A percentile compares a stretch with the other conserved stretches of the same genome.
phyloP scores from a whole-genome alignment of 2,888 invertebrate species.

The Sminthurides aquaticus region DNA sequence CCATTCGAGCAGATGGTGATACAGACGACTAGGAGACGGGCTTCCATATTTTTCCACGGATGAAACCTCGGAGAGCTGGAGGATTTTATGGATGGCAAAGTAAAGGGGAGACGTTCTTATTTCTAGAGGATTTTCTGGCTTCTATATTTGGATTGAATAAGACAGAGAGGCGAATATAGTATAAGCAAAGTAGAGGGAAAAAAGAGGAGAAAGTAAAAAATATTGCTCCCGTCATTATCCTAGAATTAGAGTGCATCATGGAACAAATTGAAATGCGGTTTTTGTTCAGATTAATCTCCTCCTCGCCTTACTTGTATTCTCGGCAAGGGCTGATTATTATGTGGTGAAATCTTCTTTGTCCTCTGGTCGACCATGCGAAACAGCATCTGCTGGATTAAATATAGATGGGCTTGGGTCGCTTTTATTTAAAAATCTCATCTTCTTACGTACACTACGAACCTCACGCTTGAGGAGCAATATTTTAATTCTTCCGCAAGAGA shows the following conservation, averaged over 20 bases:
- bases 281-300: background rate
- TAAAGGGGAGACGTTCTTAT: no score
- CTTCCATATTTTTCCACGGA: no score
- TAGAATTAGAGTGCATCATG: background rate
- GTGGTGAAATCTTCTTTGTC: background rate
- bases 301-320: background rate
- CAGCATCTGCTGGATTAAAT: background rate
- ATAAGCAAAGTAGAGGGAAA: background rate
- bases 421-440: no score
- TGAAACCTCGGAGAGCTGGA: no score
- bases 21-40: no score
- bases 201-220: background rate
- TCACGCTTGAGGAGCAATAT: no score
- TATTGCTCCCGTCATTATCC: background rate
- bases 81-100: no score
- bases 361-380: background rate
- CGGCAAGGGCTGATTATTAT: background rate
- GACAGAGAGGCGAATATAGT: conserved; percentile 4
- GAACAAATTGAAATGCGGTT: background rate
- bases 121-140: no score
- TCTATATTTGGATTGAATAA: background rate
- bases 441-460: no score
- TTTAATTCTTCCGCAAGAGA: no score
- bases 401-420: background rate
- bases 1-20: no score